Evolutionary conservation across 2,113 vertebrate species (phyloP).

Genomic region (Poecile atricapillus): DNA sequence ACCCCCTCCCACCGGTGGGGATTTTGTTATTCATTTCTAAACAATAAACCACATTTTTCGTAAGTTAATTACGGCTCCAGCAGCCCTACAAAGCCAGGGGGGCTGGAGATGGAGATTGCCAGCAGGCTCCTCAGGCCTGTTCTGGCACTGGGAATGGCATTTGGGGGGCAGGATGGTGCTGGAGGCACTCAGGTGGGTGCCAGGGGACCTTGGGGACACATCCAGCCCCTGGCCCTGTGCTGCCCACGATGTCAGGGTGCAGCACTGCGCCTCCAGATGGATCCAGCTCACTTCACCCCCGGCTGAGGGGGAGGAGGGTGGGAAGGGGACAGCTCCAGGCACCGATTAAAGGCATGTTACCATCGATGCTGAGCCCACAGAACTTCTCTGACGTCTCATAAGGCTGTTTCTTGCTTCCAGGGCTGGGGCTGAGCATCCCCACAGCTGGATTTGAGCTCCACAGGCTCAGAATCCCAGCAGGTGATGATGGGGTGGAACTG

Average conservation of each 20-base stretch:
- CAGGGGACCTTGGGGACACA: background rate
- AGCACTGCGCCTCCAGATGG: background rate
- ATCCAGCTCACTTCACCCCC: fast-evolving
- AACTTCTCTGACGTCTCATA: background rate
- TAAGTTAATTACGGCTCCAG: background rate
- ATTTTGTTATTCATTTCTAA: background rate
- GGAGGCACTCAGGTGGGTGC: background rate
- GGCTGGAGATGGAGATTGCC: background rate
- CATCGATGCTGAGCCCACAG: background rate
- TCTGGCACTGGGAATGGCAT: background rate
- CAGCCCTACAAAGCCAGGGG: background rate
- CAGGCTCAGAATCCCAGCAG: background rate
- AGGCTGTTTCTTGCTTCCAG: background rate
- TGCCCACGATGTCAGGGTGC: background rate
- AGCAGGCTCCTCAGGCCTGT: fast-evolving
- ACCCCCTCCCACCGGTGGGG: background rate
- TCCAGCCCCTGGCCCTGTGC: background rate
- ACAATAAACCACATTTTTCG: slow-evolving; percentile 11
- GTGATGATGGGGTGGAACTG: fast-evolving
- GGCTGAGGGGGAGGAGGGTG: background rate
- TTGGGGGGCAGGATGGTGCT: background rate
- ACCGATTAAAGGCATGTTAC: fast-evolving
- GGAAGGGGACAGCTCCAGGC: background rate
- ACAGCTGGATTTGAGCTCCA: background rate
- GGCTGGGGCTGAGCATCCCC: background rate